Conservation (phyloP, 2,113 vertebrate genomes). For the Elgaria multicarinata region DNA sequence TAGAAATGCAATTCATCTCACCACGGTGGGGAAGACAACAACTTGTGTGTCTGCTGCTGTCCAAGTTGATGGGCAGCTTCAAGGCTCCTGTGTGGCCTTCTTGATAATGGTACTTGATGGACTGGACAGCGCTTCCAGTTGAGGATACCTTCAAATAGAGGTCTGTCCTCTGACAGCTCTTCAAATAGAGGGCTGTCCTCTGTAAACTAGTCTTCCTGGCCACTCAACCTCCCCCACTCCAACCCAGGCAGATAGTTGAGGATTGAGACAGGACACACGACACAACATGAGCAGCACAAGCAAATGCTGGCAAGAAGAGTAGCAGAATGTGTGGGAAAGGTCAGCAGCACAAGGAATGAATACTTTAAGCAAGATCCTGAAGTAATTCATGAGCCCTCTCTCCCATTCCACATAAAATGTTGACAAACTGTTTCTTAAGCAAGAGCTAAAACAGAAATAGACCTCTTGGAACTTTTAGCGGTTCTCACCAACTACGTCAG, state of each 20-base stretch:
- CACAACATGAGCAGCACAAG: background rate
- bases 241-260: background rate
- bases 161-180: too few relatives aligned
- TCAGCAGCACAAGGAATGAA: background rate
- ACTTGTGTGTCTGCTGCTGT: too few relatives aligned
- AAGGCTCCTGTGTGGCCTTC: too few relatives aligned
- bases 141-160: too few relatives aligned
- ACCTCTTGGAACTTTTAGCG: constrained; percentile 10
- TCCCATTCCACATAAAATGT: background rate
- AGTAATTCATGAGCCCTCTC: background rate
- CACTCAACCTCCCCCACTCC: background rate
- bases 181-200: too few relatives aligned
- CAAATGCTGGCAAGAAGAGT: background rate
- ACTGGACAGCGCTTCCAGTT: too few relatives aligned
- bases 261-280: background rate
- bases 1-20: too few relatives aligned
- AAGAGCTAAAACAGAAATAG: constrained; percentile 4
- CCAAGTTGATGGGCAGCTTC: too few relatives aligned
- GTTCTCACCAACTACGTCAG: background rate
- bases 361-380: background rate
- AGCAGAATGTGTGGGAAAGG: background rate
- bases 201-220: too few relatives aligned
- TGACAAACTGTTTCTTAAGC: background rate
- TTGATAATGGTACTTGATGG: too few relatives aligned
- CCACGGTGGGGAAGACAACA: too few relatives aligned